Percentiles rank a stretch among this genome's conserved stretches.
These are phyloP conservation scores for Kryptopterus vitreolus DNA, from an alignment of 2,797 vertebrate species.

Conservation along the genomic window DNA sequence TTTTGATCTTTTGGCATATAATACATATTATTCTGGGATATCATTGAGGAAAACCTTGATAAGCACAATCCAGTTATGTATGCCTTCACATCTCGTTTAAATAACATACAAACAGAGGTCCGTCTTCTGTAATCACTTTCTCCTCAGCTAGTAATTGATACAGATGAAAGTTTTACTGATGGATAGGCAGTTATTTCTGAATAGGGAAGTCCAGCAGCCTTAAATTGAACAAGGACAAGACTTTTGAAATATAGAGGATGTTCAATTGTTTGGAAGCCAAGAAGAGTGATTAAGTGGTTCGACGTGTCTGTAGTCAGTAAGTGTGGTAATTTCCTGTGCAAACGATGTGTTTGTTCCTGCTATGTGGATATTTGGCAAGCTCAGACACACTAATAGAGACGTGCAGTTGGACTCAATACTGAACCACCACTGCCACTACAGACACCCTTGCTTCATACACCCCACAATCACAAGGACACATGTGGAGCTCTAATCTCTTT, in stretches of 20 bases:
- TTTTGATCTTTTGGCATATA: too few species aligned
- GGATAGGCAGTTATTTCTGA: not conserved
- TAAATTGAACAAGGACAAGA: not conserved
- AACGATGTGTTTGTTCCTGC: not conserved
- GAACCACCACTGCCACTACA: not conserved
- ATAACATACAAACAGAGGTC: not conserved
- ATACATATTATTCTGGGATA: too few species aligned
- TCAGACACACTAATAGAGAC: not conserved
- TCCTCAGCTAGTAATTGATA: not conserved
- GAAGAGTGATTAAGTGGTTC: not conserved
- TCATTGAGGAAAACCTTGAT: not conserved
- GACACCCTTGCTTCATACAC: too few species aligned
- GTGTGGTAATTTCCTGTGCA: not conserved
- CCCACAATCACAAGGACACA: not conserved
- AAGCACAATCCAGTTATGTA: not conserved
- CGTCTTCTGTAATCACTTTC: not conserved
- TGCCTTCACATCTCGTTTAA: not conserved
- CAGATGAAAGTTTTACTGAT: not conserved
- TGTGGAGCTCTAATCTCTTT: slow-evolving; percentile 9
- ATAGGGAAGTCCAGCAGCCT: not conserved
- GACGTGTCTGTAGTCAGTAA: not conserved
- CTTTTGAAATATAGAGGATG: not conserved
- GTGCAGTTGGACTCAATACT: not conserved
- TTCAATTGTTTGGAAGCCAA: not conserved
- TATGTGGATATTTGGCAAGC: not conserved